Evolutionary conservation across 2,797 vertebrate species (phyloP), one percentile per base, ranked within the genome.

Genomic region (Poeciliopsis paucimaculata): DNA sequence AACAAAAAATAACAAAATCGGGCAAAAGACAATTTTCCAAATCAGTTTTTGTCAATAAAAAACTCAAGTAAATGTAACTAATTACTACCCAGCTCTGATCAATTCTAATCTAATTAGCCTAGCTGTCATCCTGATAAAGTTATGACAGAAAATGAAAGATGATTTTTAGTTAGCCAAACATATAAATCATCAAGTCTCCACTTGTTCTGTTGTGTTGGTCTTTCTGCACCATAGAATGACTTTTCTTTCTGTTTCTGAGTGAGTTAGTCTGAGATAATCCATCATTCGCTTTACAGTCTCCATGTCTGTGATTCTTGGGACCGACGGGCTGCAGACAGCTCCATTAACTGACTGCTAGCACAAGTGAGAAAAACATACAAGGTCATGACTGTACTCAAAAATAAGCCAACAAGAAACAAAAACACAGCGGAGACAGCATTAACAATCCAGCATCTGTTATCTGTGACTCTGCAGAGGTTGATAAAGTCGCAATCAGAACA

Each of bases 201-300:
- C 18, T 7, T 45, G 15, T 60, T 60, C 10, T 23, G 12, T 34
- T 45, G 9, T 15, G 12, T 16, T n/a, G 23, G 31, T 26, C 46
- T 16, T 2, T 72, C 57, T 77, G 49, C 36, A 45, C 11, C 26
- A 20, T 12, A 9, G 1, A 72, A 72, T 55, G 26, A 62, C 57
- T 57, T 73, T 60, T 43, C 26, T 46, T 10, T 62, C 26, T 41
- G 12, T 47, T 62, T 13, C 53, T 81, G 80, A 90, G 78, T 76
- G 74, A 81, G 87, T 91, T 91, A 87, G 90, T 78, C 43, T 10
- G 53, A 78, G 83, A 87, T 90, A 90, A 93, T 93, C 87, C 80
- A 94, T 93, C 91, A 93, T 89, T 90, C 91, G 86, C 74, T 93
- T 92, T 88, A 84, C 45, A 77, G 81, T 83, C 89, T 89, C 86